These are phyloP conservation scores for Yponomeuta malinellus DNA, from an alignment of 2,888 invertebrate species.

Conservation along the genomic window DNA sequence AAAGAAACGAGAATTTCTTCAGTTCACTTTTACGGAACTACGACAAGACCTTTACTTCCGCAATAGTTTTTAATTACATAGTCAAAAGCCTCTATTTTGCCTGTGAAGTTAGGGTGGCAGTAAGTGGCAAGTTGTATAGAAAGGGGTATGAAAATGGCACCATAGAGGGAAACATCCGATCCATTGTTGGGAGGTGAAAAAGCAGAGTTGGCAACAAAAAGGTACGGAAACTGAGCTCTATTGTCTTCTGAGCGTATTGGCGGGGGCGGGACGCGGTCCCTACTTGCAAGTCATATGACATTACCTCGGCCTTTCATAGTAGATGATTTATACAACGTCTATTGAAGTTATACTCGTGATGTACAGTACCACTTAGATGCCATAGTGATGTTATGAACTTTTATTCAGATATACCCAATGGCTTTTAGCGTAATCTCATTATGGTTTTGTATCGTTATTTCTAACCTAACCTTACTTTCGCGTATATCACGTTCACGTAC, in stretches of 20 bases:
- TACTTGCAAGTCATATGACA: not conserved
- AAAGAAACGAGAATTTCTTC: not conserved
- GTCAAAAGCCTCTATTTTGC: not conserved
- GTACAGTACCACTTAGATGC: no score
- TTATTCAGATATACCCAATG: no score
- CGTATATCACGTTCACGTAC: no score
- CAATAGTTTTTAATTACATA: not conserved
- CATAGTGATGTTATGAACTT: no score
- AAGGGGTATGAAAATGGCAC: not conserved
- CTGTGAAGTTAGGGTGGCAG: not conserved
- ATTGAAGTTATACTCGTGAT: no score
- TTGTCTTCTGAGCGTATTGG: constrained; percentile 3
- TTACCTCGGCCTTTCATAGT: not conserved
- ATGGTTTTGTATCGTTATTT: no score
- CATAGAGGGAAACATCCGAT: not conserved
- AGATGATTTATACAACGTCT: not conserved
- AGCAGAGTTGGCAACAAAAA: constrained; percentile 13
- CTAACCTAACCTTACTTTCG: no score
- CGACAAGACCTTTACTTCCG: not conserved
- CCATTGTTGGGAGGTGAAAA: constrained; percentile 9
- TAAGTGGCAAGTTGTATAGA: not conserved
- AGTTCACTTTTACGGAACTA: not conserved
- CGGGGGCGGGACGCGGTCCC: not conserved
- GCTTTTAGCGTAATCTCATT: no score
- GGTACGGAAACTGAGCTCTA: constrained; percentile 7